phyloP scores from a whole-genome alignment of 2,888 invertebrate species.

The Clivina fossor region DNA sequence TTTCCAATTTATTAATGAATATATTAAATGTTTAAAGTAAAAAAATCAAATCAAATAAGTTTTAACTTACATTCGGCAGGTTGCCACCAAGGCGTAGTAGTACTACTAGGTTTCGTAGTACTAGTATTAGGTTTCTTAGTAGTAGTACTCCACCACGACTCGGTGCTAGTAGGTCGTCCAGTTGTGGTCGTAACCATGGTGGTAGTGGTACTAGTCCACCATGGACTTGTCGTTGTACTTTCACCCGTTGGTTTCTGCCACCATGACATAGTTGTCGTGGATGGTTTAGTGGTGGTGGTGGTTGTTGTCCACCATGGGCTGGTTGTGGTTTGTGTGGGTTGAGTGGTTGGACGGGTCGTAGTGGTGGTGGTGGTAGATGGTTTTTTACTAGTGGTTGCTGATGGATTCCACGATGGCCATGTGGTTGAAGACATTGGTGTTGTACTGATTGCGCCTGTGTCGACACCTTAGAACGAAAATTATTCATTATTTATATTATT shows the following conservation, averaged over 20 bases:
- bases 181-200: constrained; percentile 55
- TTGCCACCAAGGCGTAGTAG: constrained; percentile 36
- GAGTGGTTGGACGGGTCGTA: constrained; percentile 42
- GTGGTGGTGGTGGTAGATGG: constrained; percentile 45
- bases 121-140: constrained; percentile 43
- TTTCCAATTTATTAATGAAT: too few species aligned
- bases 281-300: constrained; percentile 45
- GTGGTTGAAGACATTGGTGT: constrained; percentile 34
- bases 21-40: too few species aligned
- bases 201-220: too few species aligned
- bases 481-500: neutral
- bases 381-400: constrained; percentile 39
- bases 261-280: constrained; percentile 3
- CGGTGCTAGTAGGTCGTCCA: constrained; percentile 55
- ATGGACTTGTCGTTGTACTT: constrained; percentile 49
- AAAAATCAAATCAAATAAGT: too few species aligned
- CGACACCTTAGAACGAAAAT: neutral
- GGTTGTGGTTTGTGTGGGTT: constrained; percentile 36
- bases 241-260: neutral
- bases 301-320: constrained; percentile 42
- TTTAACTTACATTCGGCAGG: constrained; percentile 8
- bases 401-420: constrained; percentile 37
- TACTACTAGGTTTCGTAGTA: constrained; percentile 24
- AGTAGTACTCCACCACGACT: too few species aligned
- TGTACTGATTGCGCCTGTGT: constrained; percentile 20